Conservation (phyloP, 2,797 vertebrate species). For the Pyrocephalus nanus region DNA sequence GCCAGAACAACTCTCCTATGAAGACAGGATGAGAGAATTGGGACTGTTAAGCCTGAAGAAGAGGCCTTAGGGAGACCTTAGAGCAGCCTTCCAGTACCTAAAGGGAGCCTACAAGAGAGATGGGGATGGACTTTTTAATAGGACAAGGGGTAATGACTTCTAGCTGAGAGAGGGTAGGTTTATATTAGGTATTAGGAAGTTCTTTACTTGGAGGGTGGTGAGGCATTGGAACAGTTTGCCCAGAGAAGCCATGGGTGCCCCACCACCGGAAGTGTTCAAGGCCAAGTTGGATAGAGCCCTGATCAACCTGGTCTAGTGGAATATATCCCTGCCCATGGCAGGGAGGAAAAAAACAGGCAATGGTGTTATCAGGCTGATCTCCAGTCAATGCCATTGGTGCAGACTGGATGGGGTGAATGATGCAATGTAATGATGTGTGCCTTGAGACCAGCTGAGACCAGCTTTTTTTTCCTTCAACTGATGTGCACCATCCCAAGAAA, state of each 20-base stretch:
- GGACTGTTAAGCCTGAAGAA: background rate
- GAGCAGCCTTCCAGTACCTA: background rate
- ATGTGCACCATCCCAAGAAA: background rate
- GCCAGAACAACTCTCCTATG: fast-evolving
- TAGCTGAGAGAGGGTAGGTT: background rate
- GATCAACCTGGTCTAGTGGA: background rate
- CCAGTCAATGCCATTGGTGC: background rate
- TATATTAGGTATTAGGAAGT: background rate
- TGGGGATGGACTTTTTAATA: background rate
- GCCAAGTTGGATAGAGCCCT: background rate
- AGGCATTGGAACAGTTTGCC: background rate
- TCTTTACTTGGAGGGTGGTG: background rate
- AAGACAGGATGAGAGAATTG: background rate
- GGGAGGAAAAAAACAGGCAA: fast-evolving
- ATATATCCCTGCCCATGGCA: background rate
- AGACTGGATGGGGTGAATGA: background rate
- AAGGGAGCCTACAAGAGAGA: background rate
- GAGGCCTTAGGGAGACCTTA: background rate
- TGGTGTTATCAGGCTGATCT: fast-evolving
- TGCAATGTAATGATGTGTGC: fast-evolving
- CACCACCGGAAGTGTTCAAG: background rate
- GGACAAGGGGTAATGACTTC: background rate
- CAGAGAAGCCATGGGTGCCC: background rate
- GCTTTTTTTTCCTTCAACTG: background rate
- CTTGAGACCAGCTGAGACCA: background rate